Base-by-base conservation (phyloP, 2,888 invertebrate genomes). In the Mimumesa dahlbomi region DNA sequence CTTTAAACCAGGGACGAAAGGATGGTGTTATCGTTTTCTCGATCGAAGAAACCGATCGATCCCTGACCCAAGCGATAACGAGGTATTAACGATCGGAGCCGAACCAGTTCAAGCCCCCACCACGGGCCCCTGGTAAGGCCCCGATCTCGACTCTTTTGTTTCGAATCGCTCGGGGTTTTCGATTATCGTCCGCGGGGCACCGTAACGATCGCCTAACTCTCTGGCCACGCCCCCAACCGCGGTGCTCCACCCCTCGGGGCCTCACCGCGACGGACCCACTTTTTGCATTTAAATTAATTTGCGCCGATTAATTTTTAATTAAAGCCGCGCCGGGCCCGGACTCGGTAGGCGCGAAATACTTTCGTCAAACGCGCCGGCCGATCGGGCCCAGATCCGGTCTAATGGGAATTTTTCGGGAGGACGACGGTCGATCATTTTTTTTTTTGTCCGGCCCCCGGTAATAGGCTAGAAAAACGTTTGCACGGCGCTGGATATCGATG, bases 281-380 rank as follows among this genome's bases (percentile, higher is more conserved):
- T 85, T 87, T 84, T 85, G 82, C 85, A 81, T 85, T 85, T 85
- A 87, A 89, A 88, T 88, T 88, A 88, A 88, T 88, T 88, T 89
- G 80, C 84, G 74, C 77, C 85, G 86, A 88, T 88, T 87, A 85
- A 88, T 85, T 88, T 88, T 88, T 88, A 88, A 89, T 88, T 88
- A 87, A 87, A 83, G 18, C 76, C 80, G 46, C 42, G 61, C 50
- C 56, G 36, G 46, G 34, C 46, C 54, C 42, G 58, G 62, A 34
- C 61, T 57, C 65, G 69, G 54, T 74, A 74, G 70, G 74, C 73
- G 75, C 70, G 74, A 81, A 78, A 75, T 69, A 54, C 62, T 75
- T 50, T 66, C 65, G 66, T 49, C 71, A 76, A 67, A 70, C 58
- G 53, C 61, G 76, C 54, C 62, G 61, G 45, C 50, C 64, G 29